Base-by-base conservation (phyloP, 2,888 invertebrate genomes). In the Portevinia maculata region DNA sequence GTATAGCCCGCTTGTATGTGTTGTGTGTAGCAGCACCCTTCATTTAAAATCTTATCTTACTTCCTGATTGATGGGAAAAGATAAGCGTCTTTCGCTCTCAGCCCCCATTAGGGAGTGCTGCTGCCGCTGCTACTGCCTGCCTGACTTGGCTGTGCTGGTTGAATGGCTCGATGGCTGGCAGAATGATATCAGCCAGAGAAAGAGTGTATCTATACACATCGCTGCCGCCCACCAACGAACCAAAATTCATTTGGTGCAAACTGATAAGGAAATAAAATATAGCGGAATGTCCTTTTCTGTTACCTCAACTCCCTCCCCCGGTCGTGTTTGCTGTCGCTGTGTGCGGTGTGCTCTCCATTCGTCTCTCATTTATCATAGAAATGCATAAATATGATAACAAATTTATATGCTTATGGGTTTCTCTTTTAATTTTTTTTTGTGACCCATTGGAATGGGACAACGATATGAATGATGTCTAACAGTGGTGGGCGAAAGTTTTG, bases 231-330 rank as follows among this genome's bases (percentile, higher is more conserved):
- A 83, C 78, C 71, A 62, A 62, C 76, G 44, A 83, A 69, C 85
- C 84, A 83, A 85, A 85, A 85, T 86, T 85, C 86, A 85, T 85
- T 85, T 85, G 86, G 85, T 86, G 85, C 86, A 84, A 85, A 86
- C 88, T 89, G 90, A 90, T 90, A 90, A 90, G 90, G 89, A 88
- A 89, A 90, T 89, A 89, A 90, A 90, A 90, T 90, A 90, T 89
- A 90, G 89, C 89, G 88, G 88, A 90, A 90, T 89, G 90, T 89
- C 89, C 90, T 89, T 89, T 89, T 89, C n/a, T 88, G 30, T 70
- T 71, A 57, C 70, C 46, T 75, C 79, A 65, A 81, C 46, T 73
- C 65, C 48, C 50, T 52, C 41, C 13, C 85, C 84, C 85, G 87
- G 86, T 85, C 86, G 60, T 81, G 48, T 15, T 30, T 48, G 24